Conservation (phyloP, 2,888 invertebrate species). For the Cataglyphis altisquamis region DNA sequence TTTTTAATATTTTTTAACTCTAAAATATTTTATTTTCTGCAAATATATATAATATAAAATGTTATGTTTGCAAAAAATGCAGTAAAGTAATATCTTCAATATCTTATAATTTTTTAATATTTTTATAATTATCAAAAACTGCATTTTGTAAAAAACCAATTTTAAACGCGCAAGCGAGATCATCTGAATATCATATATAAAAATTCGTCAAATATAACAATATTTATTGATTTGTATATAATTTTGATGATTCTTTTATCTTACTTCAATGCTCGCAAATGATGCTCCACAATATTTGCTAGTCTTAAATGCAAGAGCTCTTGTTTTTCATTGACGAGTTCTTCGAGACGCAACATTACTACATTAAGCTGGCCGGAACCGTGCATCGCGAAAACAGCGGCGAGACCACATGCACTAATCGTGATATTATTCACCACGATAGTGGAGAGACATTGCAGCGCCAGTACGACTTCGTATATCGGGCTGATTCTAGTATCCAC, state of each 20-base stretch:
- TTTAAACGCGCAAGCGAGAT: neutral
- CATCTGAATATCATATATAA: neutral
- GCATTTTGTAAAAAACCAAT: neutral
- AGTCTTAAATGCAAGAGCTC: constrained; percentile 42
- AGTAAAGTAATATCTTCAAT: neutral
- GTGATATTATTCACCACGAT: constrained; percentile 60
- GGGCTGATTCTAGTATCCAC: constrained; percentile 64
- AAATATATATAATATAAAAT: constrained; percentile 16
- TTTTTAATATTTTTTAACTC: constrained; percentile 5
- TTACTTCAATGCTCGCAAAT: constrained; percentile 58
- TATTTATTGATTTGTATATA: neutral
- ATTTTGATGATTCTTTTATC: neutral
- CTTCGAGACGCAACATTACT: constrained; percentile 58
- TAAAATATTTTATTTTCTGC: constrained; percentile 18
- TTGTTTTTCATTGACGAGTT: constrained; percentile 16
- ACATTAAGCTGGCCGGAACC: constrained; percentile 69
- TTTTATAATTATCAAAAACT: neutral
- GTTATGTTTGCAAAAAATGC: neutral
- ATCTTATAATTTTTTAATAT: neutral
- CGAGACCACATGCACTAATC: constrained; percentile 62
- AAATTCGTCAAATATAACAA: neutral
- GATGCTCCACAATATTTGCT: constrained; percentile 59
- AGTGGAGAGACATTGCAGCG: constrained; percentile 61
- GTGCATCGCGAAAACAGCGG: constrained; percentile 69
- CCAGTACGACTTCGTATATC: constrained; percentile 67